Evolutionary conservation across 2,797 vertebrate genomes (phyloP).

Genomic region (Pseudomugil gertrudae): DNA sequence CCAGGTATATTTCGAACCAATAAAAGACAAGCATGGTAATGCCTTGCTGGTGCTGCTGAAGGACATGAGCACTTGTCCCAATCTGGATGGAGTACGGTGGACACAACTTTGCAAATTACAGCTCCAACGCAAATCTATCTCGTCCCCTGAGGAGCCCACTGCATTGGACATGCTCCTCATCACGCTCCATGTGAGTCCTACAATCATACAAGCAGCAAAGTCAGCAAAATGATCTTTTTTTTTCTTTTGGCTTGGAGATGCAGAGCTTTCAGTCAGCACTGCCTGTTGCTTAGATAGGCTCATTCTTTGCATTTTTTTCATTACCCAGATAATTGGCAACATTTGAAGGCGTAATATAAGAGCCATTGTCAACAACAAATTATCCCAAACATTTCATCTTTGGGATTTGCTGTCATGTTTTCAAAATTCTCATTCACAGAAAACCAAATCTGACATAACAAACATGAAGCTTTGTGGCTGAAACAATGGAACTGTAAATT

Average conservation of each 20-base stretch:
- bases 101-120: conserved; percentile 88
- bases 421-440: conserved; percentile 50
- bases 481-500: conserved; percentile 56
- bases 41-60: conserved; percentile 89
- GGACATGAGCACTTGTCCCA: conserved; percentile 85
- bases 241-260: conserved; percentile 50
- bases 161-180: conserved; percentile 89
- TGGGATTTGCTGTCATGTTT: conserved; percentile 44
- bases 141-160: conserved; percentile 87
- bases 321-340: conserved; percentile 28
- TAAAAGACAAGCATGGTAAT: conserved; percentile 93
- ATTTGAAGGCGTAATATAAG: conserved; percentile 38
- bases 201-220: neutral
- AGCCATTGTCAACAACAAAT: conserved; percentile 49
- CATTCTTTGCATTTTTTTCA: conserved; percentile 45
- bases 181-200: conserved; percentile 84
- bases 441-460: conserved; percentile 43
- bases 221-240: conserved; percentile 14
- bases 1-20: conserved; percentile 90
- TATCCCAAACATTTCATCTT: conserved; percentile 42
- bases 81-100: conserved; percentile 88
- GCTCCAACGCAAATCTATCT: conserved; percentile 89
- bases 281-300: conserved; percentile 42
- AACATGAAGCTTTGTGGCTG: conserved; percentile 40
- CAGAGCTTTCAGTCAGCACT: conserved; percentile 29